Conservation (phyloP, 2,888 invertebrate genomes). For the Heliconius hortense region DNA sequence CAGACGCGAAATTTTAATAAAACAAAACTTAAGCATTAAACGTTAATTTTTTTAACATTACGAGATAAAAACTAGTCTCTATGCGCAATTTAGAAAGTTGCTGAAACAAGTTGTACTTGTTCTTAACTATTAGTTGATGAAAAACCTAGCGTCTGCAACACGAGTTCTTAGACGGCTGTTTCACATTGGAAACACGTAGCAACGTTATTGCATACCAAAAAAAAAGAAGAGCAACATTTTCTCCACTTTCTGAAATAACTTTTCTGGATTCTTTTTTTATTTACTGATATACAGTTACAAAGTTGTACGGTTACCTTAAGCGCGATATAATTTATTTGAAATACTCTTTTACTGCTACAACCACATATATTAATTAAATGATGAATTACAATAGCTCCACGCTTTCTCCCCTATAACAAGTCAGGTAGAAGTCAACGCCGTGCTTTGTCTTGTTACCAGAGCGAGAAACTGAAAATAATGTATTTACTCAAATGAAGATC, state of each 20-base stretch:
- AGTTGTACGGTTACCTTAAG: too few species aligned
- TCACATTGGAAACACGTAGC: conserved; percentile 37
- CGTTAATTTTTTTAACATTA: background rate
- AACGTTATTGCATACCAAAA: conserved; percentile 35
- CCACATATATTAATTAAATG: too few species aligned
- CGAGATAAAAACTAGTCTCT: conserved; percentile 1
- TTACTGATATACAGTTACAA: too few species aligned
- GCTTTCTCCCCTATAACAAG: too few species aligned
- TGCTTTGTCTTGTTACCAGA: too few species aligned
- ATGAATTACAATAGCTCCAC: too few species aligned
- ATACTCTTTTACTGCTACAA: too few species aligned
- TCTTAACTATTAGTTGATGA: conserved; percentile 31
- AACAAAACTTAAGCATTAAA: background rate
- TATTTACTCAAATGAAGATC: too few species aligned
- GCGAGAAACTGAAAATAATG: too few species aligned
- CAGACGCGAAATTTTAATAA: too few species aligned
- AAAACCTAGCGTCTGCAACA: conserved; percentile 30
- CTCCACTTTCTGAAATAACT: background rate
- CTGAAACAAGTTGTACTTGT: conserved; percentile 26
- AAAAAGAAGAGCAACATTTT: conserved; percentile 17
- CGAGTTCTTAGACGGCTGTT: conserved; percentile 22
- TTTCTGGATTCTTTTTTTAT: conserved; percentile 10
- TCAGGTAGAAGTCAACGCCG: too few species aligned
- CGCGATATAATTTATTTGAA: too few species aligned
- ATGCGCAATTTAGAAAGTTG: conserved; percentile 23